Evolutionary conservation across 2,797 vertebrate genomes (phyloP), one percentile per base, ranked within the genome.

Genomic region (Natrix natrix): DNA sequence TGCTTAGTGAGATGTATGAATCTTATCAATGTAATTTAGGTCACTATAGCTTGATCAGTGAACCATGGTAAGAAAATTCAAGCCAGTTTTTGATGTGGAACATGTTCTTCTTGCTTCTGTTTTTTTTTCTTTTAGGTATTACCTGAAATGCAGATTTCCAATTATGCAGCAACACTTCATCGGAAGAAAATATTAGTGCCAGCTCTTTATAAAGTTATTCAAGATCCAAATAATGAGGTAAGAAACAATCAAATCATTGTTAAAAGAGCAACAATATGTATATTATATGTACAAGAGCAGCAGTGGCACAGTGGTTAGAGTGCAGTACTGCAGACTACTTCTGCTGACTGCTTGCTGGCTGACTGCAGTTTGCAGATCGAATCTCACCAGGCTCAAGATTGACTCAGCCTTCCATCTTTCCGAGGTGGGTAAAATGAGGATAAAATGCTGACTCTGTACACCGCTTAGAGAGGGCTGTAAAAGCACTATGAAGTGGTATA

Each of bases 211-310:
- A 98, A 98, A 97, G 98, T 99, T 94, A 99, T 99, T 97, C 99
- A 99, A 95, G 99, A 99, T 94, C 98, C 98, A 92, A 98, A 98
- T 98, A 99, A 98, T 95, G 99, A 99, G 99, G 99, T 99, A 97
- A 89, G 96, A 93, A 26, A 94, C 37, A 86, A 66, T 0, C 8
- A 94, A 93, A 6, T 61, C 3, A 14, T 11, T 78, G 16, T 86
- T 90, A 91, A 59, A 94, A 95, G 87, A 90, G 5, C 59, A 90
- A 78, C 87, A 90, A 56, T 1, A 54, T 95, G 92, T 28, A 88
- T 14, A 90, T 37, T 89, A 90, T 63, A 28, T 63, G 10, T 63
- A 63, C 26, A 63, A 63, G 61, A 63, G 26, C 60, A 8, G 8
- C 24, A 0, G 60, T 61, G 60, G 8, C 26, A 28, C 26, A 28